Percentiles rank a stretch among this genome's conserved stretches.
These are phyloP conservation scores for Xenops minutus DNA, from an alignment of 2,797 vertebrate species.

Conservation along the genomic window DNA sequence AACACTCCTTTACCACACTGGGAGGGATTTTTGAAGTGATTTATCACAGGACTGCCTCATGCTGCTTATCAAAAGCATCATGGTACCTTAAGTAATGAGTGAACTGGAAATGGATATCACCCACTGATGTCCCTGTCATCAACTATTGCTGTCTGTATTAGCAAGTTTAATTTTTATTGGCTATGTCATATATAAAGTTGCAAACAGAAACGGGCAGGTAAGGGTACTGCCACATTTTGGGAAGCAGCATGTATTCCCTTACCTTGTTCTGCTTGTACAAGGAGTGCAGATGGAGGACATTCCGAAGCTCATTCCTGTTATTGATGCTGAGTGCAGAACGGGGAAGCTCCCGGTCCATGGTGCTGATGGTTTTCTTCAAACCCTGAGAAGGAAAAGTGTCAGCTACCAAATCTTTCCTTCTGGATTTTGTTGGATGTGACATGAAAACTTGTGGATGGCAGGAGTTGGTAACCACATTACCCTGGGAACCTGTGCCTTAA, in stretches of 20 bases:
- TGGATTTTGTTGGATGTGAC: not conserved
- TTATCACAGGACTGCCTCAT: not conserved
- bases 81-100: not conserved
- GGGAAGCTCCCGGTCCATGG: conserved; percentile 90
- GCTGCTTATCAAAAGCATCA: not conserved
- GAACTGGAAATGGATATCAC: not conserved
- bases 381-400: conserved; percentile 68
- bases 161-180: not conserved
- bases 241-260: not conserved
- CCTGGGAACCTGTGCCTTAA: not conserved
- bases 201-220: not conserved
- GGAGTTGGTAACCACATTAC: not conserved
- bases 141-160: not conserved
- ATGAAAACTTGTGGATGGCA: not conserved
- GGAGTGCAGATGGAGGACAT: conserved; percentile 83
- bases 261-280: conserved; percentile 92
- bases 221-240: rapidly evolving
- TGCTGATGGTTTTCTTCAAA: conserved; percentile 85
- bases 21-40: not conserved
- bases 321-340: conserved; percentile 87
- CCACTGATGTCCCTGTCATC: not conserved
- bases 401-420: not conserved
- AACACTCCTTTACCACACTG: not conserved
- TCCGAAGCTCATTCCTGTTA: conserved; percentile 85
- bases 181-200: rapidly evolving